Conservation (phyloP, 2,888 invertebrate genomes). For the Drosophila mayaguana region DNA sequence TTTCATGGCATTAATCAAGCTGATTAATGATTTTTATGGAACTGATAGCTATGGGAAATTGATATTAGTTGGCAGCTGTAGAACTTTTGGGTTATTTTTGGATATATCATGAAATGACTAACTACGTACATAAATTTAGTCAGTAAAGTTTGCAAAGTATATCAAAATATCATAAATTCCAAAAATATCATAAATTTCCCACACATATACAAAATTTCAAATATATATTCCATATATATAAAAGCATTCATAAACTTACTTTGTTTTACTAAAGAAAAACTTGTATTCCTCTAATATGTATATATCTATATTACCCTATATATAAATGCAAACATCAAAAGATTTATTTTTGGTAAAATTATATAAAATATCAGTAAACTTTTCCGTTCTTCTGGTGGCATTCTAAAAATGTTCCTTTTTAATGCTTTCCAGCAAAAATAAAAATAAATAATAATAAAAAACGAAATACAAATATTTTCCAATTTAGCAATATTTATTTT, state of each 20-base stretch:
- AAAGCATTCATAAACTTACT: no score
- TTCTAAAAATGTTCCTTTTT: background rate
- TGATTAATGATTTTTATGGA: conserved; percentile 21
- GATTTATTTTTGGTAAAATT: background rate
- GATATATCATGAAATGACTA: conserved; percentile 1
- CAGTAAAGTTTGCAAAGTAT: no score
- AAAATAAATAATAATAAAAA: no score
- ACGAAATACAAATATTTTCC: no score
- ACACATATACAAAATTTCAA: no score
- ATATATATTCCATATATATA: no score
- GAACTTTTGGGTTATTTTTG: conserved; percentile 1
- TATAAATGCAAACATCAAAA: background rate
- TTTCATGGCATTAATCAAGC: background rate
- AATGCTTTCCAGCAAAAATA: background rate
- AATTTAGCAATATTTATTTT: conserved; percentile 13
- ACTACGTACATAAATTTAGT: no score
- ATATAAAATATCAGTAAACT: background rate
- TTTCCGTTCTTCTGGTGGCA: background rate
- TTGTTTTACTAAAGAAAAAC: background rate
- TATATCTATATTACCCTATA: no score
- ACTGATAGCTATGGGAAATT: conserved; percentile 8
- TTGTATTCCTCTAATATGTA: background rate
- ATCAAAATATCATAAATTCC: no score
- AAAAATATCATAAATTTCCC: no score
- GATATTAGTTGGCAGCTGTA: conserved; percentile 10